phyloP scores from a whole-genome alignment of 35 echinoderm and acorn worm species.

The Diadema setosum region DNA sequence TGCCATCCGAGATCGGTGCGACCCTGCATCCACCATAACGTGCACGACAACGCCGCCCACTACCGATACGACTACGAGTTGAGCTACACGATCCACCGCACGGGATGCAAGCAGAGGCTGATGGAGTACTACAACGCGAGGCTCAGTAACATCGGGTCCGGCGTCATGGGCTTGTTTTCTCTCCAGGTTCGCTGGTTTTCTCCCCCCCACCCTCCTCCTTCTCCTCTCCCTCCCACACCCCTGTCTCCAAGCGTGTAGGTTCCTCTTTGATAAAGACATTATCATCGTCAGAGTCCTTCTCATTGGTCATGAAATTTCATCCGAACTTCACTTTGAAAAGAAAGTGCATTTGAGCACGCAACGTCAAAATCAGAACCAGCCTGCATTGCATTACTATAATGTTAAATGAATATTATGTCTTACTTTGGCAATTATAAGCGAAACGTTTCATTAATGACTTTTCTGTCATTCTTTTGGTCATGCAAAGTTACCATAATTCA shows the following conservation, averaged over 20 bases:
- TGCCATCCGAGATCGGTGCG: constrained; percentile 38
- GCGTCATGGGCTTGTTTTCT: constrained; percentile 44
- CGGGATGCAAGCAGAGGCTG: constrained; percentile 70
- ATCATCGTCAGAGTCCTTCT: too few species aligned
- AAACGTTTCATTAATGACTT: too few species aligned
- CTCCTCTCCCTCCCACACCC: neutral
- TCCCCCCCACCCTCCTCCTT: neutral
- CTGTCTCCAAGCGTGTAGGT: neutral
- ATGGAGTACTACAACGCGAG: constrained; percentile 77
- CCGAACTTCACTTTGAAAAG: too few species aligned
- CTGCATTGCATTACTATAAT: too few species aligned
- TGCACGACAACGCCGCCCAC: constrained; percentile 81
- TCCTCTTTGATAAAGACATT: too few species aligned
- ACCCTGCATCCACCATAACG: constrained; percentile 86
- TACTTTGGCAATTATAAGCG: too few species aligned
- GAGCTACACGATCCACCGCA: constrained; percentile 46
- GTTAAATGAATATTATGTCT: too few species aligned
- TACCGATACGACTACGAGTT: constrained; percentile 61
- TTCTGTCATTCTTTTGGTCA: too few species aligned
- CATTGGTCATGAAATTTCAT: too few species aligned
- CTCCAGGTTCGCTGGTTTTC: constrained; percentile 42
- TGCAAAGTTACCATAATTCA: too few species aligned
- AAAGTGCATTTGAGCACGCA: too few species aligned
- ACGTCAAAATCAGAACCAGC: too few species aligned
- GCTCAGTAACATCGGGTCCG: constrained; percentile 49